A percentile compares a stretch with the other conserved stretches of the same genome.
phyloP scores from a whole-genome alignment of 2,797 vertebrate genomes.

The Bradypodion pumilum region DNA sequence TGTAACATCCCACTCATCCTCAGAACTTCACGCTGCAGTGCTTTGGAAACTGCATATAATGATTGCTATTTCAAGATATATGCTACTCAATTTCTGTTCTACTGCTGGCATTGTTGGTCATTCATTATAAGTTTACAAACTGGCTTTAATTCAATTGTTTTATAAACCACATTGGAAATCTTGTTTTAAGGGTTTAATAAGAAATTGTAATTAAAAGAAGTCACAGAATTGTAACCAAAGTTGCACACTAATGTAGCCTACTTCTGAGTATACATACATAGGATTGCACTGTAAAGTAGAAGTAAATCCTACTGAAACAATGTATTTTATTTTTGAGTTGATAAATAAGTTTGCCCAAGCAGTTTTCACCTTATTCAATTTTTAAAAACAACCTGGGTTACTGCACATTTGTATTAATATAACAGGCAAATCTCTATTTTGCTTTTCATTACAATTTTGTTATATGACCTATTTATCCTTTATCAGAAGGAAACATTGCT shows the following conservation, averaged over 20 bases:
- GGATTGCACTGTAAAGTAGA: background rate
- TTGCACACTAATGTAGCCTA: background rate
- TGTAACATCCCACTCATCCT: too few relatives aligned
- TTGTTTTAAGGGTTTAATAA: background rate
- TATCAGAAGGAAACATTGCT: slow-evolving; percentile 37
- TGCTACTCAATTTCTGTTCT: too few relatives aligned
- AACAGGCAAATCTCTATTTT: slow-evolving; percentile 44
- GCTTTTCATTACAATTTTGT: slow-evolving; percentile 59
- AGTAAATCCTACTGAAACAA: background rate
- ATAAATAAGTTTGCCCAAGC: background rate
- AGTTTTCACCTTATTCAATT: background rate
- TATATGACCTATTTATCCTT: slow-evolving; percentile 65
- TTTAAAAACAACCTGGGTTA: slow-evolving; percentile 18
- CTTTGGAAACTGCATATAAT: too few relatives aligned
- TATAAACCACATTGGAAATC: background rate
- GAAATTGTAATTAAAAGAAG: too few relatives aligned
- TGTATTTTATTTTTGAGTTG: background rate
- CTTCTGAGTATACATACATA: background rate
- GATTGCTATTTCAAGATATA: too few relatives aligned
- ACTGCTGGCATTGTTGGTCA: too few relatives aligned
- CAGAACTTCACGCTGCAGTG: too few relatives aligned
- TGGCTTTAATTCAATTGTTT: background rate
- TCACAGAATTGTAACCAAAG: too few relatives aligned
- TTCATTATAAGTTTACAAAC: background rate
- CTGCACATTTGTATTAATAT: slow-evolving; percentile 13